phyloP scores from a whole-genome alignment of 1,140 invertebrate species.

The Acromyrmex charruanus region DNA sequence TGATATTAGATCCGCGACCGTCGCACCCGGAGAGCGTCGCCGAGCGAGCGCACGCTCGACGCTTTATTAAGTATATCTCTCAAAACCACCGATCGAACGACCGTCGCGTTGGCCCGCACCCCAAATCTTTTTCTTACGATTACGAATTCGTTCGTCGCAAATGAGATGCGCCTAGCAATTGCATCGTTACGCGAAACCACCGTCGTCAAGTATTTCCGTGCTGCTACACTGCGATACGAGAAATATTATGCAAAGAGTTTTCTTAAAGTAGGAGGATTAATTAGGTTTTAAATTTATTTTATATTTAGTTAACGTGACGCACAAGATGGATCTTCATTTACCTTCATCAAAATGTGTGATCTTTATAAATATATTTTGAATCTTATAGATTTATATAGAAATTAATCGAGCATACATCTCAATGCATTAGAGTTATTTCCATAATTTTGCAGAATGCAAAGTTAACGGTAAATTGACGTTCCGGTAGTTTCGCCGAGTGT shows the following conservation, averaged over 20 bases:
- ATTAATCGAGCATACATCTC: background rate
- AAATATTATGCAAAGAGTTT: background rate
- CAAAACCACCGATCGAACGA: conserved; percentile 45
- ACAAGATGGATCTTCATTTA: background rate
- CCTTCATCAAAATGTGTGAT: background rate
- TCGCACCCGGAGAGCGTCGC: conserved; percentile 36
- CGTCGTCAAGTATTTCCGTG: background rate
- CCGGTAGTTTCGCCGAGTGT: background rate
- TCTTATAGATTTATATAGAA: background rate
- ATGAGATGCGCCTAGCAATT: conserved; percentile 6
- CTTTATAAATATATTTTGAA: background rate
- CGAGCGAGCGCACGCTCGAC: background rate
- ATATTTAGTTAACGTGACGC: background rate
- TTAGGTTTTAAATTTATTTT: background rate
- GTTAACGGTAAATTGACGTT: background rate
- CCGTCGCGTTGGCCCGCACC: background rate
- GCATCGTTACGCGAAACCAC: background rate
- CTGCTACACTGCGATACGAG: background rate
- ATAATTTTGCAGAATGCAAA: background rate
- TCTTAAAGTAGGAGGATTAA: background rate
- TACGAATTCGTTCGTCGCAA: conserved; percentile 48
- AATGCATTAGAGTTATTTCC: background rate
- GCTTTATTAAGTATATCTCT: conserved; percentile 74
- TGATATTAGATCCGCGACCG: conserved; percentile 75
- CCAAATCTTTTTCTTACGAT: conserved; percentile 22